A percentile compares a stretch with the other conserved stretches of the same genome.
Conservation (phyloP, 2,113 vertebrate genomes). For the Nycticorax nycticorax region DNA sequence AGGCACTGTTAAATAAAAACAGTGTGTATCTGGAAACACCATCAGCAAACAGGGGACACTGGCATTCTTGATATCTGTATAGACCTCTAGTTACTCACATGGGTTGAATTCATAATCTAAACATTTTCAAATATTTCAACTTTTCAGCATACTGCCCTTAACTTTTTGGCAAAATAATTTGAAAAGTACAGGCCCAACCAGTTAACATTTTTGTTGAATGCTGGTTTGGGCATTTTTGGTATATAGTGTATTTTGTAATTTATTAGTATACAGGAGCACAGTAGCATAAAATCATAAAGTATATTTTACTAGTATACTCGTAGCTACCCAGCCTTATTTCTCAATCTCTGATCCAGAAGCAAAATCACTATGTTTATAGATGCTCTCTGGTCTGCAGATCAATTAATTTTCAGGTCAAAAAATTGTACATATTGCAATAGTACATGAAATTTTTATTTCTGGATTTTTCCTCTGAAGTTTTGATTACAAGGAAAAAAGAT, state of each 20-base stretch:
- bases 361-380: background rate
- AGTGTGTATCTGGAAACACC: background rate
- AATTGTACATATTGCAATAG: background rate
- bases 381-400: background rate
- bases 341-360: background rate
- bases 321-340: background rate
- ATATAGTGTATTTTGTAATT: background rate
- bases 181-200: background rate
- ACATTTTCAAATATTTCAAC: background rate
- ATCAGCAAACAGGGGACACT: background rate
- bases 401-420: background rate
- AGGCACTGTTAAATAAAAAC: background rate
- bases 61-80: background rate
- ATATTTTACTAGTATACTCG: background rate
- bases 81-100: background rate
- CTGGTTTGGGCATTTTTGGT: background rate
- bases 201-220: background rate
- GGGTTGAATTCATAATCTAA: background rate
- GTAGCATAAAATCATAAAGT: background rate
- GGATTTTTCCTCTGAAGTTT: background rate
- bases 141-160: background rate
- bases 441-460: background rate
- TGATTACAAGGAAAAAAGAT: background rate
- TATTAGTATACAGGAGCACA: background rate
- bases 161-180: background rate